Evolutionary conservation across 1,140 invertebrate species (phyloP), one percentile per base, ranked within the genome.

Genomic region (Heliothis subflexa): DNA sequence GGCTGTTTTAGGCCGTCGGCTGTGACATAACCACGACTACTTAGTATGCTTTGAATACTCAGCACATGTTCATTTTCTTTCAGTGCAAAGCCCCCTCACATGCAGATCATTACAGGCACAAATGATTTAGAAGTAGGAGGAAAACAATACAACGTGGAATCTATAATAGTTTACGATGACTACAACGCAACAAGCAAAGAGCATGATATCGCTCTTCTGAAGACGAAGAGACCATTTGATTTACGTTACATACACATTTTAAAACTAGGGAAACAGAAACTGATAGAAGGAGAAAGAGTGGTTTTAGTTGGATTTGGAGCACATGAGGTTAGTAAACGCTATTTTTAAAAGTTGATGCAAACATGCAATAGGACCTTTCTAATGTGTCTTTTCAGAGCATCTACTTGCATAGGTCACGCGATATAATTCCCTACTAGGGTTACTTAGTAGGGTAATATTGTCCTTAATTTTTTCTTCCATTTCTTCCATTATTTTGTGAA

Each of bases 251-350:
- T 85, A 21, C 61, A 85, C 50, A 74, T 90, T 47, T 78, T 94
- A 50, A 71, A 76, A 71, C 33, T 92, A 47, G 74, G 83, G 70
- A 71, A 82, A 57, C 81, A 57, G 2, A 16, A 86, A 14, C 75
- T 94, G 54, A 18, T 72, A 16, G 88, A 93, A 82, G 82, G 81
- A n/a, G 89, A 91, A 66, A 57, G 73, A 7, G 79, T 94, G 1
- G 68, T 83, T 72, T 81, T 94, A 61, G 81, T 87, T 28, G 91
- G 93, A 40, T 94, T 94, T 79, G 91, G 93, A 33, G 91, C 93
- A 59, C 18, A 73, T 61, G 71, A 88, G 85, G 91, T 92, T 80
- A 74, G 79, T 75, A 57, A 72, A 16, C 16, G 10, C 3, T 21
- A 18, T 18, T 64, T 16, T 40, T 40, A 14, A 14, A 25, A 59